These are phyloP conservation scores for Pterobdella sp. DNA, from an alignment of 2,888 invertebrate species.

Conservation along the genomic window DNA sequence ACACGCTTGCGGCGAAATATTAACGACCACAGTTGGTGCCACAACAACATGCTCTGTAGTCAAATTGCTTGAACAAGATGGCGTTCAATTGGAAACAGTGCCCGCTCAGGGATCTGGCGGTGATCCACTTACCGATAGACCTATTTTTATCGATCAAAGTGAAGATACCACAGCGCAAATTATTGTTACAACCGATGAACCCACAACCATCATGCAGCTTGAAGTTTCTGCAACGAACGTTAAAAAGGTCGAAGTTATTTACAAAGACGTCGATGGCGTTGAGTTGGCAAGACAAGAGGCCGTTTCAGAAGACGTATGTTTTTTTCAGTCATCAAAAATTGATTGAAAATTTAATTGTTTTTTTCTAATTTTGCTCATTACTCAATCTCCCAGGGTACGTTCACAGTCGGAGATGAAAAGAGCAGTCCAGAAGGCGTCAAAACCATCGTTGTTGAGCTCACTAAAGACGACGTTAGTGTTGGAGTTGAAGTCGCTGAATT, in stretches of 20 bases:
- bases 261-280: not conserved
- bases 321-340: not conserved
- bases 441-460: not conserved
- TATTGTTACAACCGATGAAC: constrained; percentile 5
- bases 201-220: constrained; percentile 2
- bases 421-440: not conserved
- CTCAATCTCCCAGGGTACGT: not conserved
- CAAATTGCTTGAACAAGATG: not conserved
- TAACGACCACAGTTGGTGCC: not conserved
- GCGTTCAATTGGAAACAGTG: not conserved
- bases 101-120: not conserved
- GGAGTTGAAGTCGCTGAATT: not conserved
- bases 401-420: not conserved
- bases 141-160: not conserved
- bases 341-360: not conserved
- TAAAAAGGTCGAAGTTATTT: not conserved
- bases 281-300: not conserved
- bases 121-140: not conserved
- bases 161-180: not conserved
- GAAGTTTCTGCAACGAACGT: not conserved
- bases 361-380: not conserved
- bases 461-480: not conserved
- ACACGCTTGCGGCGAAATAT: not conserved
- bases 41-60: not conserved
- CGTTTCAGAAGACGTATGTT: not conserved